phyloP scores from a whole-genome alignment of 2,888 invertebrate species.

The Apotomis turbidana region DNA sequence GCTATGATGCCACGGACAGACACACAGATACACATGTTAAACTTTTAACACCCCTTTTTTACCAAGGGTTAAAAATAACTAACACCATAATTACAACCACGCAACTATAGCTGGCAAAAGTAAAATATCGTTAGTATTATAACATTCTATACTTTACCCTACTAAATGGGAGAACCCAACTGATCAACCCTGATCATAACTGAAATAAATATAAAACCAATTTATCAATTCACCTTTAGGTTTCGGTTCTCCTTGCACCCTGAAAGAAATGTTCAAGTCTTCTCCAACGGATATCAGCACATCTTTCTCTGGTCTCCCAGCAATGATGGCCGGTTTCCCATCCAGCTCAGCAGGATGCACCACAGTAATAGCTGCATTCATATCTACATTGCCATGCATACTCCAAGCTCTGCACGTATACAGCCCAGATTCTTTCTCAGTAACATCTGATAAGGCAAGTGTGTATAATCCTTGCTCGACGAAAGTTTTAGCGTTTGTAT shows the following conservation, averaged over 20 bases:
- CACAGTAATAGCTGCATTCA: constrained; percentile 88
- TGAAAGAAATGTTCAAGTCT: constrained; percentile 92
- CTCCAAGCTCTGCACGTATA: constrained; percentile 91
- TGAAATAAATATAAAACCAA: neutral
- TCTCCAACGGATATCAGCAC: constrained; percentile 90
- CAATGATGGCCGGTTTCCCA: constrained; percentile 91
- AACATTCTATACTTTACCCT: too few species aligned
- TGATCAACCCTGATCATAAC: too few species aligned
- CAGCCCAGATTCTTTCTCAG: constrained; percentile 88
- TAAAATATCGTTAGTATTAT: too few species aligned
- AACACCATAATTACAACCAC: too few species aligned
- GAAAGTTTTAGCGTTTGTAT: constrained; percentile 87
- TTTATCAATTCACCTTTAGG: constrained; percentile 87
- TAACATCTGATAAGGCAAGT: constrained; percentile 88
- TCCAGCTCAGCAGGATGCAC: constrained; percentile 84
- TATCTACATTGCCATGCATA: constrained; percentile 88
- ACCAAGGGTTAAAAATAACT: too few species aligned
- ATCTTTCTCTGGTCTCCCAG: constrained; percentile 90
- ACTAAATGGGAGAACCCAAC: too few species aligned
- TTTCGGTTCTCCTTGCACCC: constrained; percentile 92
- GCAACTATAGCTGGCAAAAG: too few species aligned
- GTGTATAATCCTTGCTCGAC: constrained; percentile 88
- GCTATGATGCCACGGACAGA: too few species aligned
- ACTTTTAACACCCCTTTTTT: too few species aligned
- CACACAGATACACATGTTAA: too few species aligned